Percentiles rank a stretch among this genome's conserved stretches.
Conservation (phyloP, 2,113 vertebrate genomes). For the Etheostoma cragini region DNA sequence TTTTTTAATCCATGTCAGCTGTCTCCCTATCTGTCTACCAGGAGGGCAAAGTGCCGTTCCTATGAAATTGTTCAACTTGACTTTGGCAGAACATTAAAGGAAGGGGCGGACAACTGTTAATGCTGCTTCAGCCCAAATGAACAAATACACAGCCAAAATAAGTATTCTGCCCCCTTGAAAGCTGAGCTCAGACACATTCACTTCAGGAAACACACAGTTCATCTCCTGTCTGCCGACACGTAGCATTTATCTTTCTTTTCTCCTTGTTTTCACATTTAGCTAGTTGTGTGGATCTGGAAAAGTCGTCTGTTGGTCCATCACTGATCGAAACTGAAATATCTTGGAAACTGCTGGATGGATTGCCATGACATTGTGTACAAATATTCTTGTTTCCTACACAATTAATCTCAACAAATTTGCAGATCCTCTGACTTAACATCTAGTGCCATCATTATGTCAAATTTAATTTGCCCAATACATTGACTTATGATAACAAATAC, state of each 20-base stretch:
- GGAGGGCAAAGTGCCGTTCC: conserved; percentile 60
- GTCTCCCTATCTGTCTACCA: conserved; percentile 56
- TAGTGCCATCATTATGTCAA: not conserved
- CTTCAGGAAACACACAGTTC: conserved; percentile 53
- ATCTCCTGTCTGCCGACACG: conserved; percentile 43
- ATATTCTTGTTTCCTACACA: not conserved
- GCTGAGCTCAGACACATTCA: conserved; percentile 31
- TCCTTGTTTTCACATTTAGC: conserved; percentile 16
- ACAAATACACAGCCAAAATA: conserved; percentile 42
- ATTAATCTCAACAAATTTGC: conserved; percentile 1
- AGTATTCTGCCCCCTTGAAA: conserved; percentile 48
- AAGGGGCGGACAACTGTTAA: conserved; percentile 61
- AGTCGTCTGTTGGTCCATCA: not conserved
- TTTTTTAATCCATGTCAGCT: conserved; percentile 44
- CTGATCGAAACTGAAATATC: not conserved
- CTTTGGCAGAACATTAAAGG: conserved; percentile 79
- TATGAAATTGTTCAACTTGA: conserved; percentile 77
- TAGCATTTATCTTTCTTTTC: conserved; percentile 35
- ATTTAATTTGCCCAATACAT: not conserved
- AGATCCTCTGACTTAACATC: not conserved
- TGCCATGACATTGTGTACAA: not conserved
- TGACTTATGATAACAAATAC: not conserved
- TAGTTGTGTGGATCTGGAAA: not conserved
- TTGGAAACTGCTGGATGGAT: not conserved
- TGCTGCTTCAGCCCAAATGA: conserved; percentile 56